Evolutionary conservation across 2,113 vertebrate genomes (phyloP).

Genomic region (Carassius gibelio): DNA sequence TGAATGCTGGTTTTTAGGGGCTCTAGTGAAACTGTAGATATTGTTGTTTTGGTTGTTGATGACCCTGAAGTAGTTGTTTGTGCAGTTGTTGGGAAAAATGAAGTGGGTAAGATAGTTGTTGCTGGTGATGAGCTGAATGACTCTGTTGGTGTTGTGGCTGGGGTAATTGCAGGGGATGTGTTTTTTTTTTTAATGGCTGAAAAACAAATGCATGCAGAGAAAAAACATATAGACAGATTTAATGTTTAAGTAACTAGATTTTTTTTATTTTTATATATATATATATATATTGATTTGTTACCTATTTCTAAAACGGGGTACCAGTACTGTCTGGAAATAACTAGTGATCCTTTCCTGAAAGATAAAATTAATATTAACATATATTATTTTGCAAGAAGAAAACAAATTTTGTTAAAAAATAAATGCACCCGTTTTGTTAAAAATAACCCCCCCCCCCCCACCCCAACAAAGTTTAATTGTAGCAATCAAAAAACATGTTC

Average conservation of each 20-base stretch:
- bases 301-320: too few species aligned
- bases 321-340: too few species aligned
- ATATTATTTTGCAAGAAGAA: not conserved
- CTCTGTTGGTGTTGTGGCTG: constrained; percentile 17
- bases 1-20: not conserved
- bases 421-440: too few species aligned
- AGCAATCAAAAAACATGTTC: too few species aligned
- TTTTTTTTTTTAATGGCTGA: not conserved
- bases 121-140: not conserved
- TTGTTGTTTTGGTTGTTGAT: not conserved
- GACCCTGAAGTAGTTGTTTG: not conserved
- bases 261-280: too few species aligned
- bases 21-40: not conserved
- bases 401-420: not conserved
- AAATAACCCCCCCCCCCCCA: too few species aligned
- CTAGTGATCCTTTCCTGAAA: too few species aligned
- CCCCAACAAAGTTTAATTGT: too few species aligned
- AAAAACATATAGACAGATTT: too few species aligned
- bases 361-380: too few species aligned
- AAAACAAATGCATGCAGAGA: not conserved
- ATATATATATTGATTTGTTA: too few species aligned
- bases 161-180: constrained; percentile 11
- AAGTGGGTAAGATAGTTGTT: not conserved
- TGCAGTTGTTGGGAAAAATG: not conserved
- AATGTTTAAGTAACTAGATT: too few species aligned